phyloP scores from a whole-genome alignment of 2,888 invertebrate genomes.

The Blastobasis adustella region DNA sequence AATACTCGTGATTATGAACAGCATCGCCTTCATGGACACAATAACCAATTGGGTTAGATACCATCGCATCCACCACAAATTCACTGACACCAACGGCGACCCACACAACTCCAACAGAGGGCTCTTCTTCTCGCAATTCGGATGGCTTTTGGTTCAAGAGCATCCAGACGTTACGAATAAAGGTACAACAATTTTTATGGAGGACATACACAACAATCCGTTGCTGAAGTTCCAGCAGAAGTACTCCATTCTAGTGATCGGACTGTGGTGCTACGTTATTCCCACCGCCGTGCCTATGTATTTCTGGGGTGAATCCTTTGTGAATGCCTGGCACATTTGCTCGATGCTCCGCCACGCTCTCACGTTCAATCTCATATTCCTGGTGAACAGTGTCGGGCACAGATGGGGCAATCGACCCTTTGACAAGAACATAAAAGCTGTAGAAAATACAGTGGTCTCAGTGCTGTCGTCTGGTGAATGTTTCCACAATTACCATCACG shows the following conservation, averaged over 20 bases:
- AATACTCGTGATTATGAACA: too few species aligned
- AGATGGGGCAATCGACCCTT: conserved; percentile 49
- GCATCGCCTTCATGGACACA: too few species aligned
- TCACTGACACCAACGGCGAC: too few species aligned
- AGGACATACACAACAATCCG: too few species aligned
- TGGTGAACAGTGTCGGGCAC: conserved; percentile 77
- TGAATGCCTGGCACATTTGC: conserved; percentile 46
- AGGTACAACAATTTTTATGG: too few species aligned
- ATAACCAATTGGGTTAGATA: too few species aligned
- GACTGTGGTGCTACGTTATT: neutral
- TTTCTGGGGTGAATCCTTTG: conserved; percentile 76
- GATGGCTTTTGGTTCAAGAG: too few species aligned
- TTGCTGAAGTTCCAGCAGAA: neutral
- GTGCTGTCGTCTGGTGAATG: conserved; percentile 23
- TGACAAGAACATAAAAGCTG: conserved; percentile 31
- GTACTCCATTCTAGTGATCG: neutral
- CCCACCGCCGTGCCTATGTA: conserved; percentile 73
- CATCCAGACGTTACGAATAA: too few species aligned
- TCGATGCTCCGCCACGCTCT: conserved; percentile 69
- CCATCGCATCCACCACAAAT: too few species aligned
- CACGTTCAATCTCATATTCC: conserved; percentile 73
- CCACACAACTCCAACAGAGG: too few species aligned
- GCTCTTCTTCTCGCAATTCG: too few species aligned
- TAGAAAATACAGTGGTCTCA: conserved; percentile 16
- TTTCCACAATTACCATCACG: conserved; percentile 31